Conservation (phyloP, 2,888 invertebrate genomes). For the Tenthredo scrophulariae region DNA sequence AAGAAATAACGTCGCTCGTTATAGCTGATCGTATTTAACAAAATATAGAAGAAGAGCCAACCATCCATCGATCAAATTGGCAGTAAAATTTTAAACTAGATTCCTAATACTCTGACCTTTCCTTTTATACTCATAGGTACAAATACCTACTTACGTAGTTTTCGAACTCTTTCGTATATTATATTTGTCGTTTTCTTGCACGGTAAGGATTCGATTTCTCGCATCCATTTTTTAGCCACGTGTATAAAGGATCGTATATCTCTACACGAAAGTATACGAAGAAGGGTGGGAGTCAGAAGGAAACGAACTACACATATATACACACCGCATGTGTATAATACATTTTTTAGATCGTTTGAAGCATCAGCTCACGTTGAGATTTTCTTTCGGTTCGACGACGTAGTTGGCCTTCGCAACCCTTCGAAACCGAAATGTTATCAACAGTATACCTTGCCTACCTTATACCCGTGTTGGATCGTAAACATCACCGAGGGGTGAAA, state of each 20-base stretch:
- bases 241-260: neutral
- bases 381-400: neutral
- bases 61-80: neutral
- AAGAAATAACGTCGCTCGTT: neutral
- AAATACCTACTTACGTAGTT: neutral
- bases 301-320: neutral
- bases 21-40: neutral
- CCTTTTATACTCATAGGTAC: neutral
- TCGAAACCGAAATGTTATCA: constrained; percentile 21
- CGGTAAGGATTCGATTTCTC: neutral
- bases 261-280: neutral
- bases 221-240: neutral
- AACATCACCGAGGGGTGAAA: constrained; percentile 26
- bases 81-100: constrained; percentile 7
- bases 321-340: neutral
- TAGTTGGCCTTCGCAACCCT: constrained; percentile 16
- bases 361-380: neutral
- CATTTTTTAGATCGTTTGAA: neutral
- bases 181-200: neutral
- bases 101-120: neutral
- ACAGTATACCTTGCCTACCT: neutral
- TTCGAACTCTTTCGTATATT: neutral
- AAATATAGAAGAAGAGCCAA: neutral
- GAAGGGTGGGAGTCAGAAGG: neutral
- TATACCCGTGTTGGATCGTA: constrained; percentile 21